A percentile compares a stretch with the other conserved stretches of the same genome.
phyloP scores from a whole-genome alignment of 2,888 invertebrate genomes.

The Cephus pulcher region DNA sequence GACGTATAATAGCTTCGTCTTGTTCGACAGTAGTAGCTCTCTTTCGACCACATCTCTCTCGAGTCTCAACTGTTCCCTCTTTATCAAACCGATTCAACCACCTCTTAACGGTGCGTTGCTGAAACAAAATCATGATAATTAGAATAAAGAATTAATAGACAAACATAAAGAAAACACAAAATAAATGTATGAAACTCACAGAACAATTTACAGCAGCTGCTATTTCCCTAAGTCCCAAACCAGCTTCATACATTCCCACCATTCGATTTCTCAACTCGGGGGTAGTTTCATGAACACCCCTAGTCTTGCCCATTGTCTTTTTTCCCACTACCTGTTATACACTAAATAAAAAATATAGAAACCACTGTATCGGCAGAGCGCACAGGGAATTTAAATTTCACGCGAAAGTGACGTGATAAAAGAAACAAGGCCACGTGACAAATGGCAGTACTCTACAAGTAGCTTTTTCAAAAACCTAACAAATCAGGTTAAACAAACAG shows the following conservation, averaged over 20 bases:
- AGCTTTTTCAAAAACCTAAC: slow-evolving; percentile 15
- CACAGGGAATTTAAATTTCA: slow-evolving; percentile 41
- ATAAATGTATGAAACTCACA: slow-evolving; percentile 37
- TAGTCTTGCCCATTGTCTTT: slow-evolving; percentile 59
- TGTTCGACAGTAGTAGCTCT: slow-evolving; percentile 61
- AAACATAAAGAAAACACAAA: not conserved
- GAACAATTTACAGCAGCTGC: slow-evolving; percentile 63
- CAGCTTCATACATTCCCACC: slow-evolving; percentile 65
- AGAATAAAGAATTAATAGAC: not conserved
- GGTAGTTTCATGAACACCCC: slow-evolving; percentile 64
- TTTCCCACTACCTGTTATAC: not conserved
- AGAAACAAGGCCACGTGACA: slow-evolving; percentile 47
- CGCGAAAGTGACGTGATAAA: slow-evolving; percentile 44
- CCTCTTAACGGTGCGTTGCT: slow-evolving; percentile 64
- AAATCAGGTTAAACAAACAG: slow-evolving; percentile 25
- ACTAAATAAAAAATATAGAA: not conserved
- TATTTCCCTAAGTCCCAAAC: slow-evolving; percentile 60
- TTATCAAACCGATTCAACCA: slow-evolving; percentile 63
- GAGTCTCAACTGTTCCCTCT: slow-evolving; percentile 62
- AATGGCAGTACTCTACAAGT: slow-evolving; percentile 31
- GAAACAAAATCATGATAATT: slow-evolving; percentile 17
- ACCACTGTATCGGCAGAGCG: not conserved
- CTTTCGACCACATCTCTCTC: slow-evolving; percentile 62
- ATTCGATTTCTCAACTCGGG: slow-evolving; percentile 63
- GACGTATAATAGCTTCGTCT: slow-evolving; percentile 61